Evolutionary conservation across 2,797 vertebrate species (phyloP).

Genomic region (Ctenopoma kingsleyae): DNA sequence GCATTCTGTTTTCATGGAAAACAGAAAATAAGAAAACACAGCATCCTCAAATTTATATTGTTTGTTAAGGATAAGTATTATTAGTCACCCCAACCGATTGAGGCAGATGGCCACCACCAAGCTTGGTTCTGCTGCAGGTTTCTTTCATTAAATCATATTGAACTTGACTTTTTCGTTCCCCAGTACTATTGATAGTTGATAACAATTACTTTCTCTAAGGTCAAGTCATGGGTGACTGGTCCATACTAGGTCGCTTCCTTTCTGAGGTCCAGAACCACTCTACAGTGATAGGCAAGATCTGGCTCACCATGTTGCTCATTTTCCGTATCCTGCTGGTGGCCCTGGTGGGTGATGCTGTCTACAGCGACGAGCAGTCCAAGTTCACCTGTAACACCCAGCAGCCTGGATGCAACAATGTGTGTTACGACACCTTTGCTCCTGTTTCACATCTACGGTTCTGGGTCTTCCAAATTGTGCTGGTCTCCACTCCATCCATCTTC

Average conservation of each 20-base stretch:
- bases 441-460: slow-evolving; percentile 80
- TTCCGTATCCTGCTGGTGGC: slow-evolving; percentile 80
- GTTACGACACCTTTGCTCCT: slow-evolving; percentile 70
- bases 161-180: neutral
- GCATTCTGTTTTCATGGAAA: no score
- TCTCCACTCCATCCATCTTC: slow-evolving; percentile 77
- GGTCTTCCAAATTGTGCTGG: slow-evolving; percentile 81
- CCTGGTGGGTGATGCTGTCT: slow-evolving; percentile 72
- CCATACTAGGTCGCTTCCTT: slow-evolving; percentile 76
- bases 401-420: slow-evolving; percentile 80
- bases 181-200: neutral
- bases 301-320: slow-evolving; percentile 80
- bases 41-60: no score
- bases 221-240: slow-evolving; percentile 77
- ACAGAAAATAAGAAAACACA: no score
- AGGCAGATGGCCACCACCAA: no score
- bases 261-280: slow-evolving; percentile 80
- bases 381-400: slow-evolving; percentile 80
- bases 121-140: no score
- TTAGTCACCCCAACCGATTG: no score
- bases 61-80: no score
- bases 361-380: slow-evolving; percentile 77
- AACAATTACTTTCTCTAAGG: slow-evolving; percentile 24
- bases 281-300: slow-evolving; percentile 79
- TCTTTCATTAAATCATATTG: no score